Conservation (phyloP, 2,797 vertebrate species). For the Pempheris klunzingeri region DNA sequence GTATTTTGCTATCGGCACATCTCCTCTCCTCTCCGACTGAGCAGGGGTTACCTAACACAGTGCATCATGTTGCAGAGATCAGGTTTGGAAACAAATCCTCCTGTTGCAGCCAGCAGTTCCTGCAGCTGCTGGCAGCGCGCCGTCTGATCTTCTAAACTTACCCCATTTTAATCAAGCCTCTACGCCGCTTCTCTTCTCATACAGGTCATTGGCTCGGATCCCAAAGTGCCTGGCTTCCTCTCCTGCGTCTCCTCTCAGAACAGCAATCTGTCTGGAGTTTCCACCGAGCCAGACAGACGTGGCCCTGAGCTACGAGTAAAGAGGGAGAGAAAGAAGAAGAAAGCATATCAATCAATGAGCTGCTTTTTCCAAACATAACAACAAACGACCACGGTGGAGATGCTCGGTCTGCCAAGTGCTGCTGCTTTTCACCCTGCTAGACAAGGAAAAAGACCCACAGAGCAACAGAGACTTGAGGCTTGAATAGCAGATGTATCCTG, state of each 20-base stretch:
- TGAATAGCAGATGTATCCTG: slow-evolving; percentile 54
- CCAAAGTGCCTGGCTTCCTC: slow-evolving; percentile 50
- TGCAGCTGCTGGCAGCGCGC: slow-evolving; percentile 48
- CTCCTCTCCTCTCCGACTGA: slow-evolving; percentile 21
- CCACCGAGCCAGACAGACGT: slow-evolving; percentile 51
- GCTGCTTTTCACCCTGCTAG: slow-evolving; percentile 8
- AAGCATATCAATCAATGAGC: slow-evolving; percentile 44
- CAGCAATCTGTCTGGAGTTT: slow-evolving; percentile 43
- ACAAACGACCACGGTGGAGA: slow-evolving; percentile 22
- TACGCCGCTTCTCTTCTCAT: slow-evolving; percentile 39
- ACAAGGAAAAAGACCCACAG: slow-evolving; percentile 17
- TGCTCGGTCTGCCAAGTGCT: not conserved
- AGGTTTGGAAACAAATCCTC: slow-evolving; percentile 51
- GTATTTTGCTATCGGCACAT: slow-evolving; percentile 39
- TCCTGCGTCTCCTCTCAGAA: slow-evolving; percentile 29
- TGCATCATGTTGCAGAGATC: slow-evolving; percentile 66
- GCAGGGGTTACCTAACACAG: slow-evolving; percentile 49
- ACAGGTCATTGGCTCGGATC: slow-evolving; percentile 71
- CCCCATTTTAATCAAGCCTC: slow-evolving; percentile 79
- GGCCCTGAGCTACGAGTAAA: slow-evolving; percentile 56
- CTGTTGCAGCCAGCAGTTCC: slow-evolving; percentile 46
- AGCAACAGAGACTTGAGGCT: slow-evolving; percentile 39
- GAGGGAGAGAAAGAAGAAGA: slow-evolving; percentile 25
- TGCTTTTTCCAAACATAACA: slow-evolving; percentile 43
- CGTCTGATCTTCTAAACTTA: slow-evolving; percentile 68